phyloP scores from a whole-genome alignment of 2,888 invertebrate species.

The Drosophila siamana region DNA sequence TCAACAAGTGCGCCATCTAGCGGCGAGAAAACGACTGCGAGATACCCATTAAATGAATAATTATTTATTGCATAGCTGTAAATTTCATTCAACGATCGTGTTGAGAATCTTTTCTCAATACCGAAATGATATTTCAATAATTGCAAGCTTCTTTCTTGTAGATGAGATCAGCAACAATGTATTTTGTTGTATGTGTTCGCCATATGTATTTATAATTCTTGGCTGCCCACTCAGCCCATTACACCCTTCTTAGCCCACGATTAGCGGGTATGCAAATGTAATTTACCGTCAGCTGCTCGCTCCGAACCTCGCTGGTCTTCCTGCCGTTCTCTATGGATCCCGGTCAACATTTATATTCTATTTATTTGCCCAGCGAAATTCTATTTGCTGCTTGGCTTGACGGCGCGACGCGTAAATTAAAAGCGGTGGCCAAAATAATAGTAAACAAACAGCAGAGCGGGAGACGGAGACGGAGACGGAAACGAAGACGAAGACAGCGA shows the following conservation, averaged over 20 bases:
- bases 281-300: slow-evolving; percentile 56
- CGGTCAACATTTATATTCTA: slow-evolving; percentile 53
- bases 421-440: slow-evolving; percentile 68
- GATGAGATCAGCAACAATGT: too few relatives aligned
- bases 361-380: slow-evolving; percentile 66
- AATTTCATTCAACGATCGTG: too few relatives aligned
- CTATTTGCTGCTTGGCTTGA: slow-evolving; percentile 76
- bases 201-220: background rate
- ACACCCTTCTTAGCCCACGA: background rate
- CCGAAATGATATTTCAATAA: too few relatives aligned
- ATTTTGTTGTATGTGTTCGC: too few relatives aligned
- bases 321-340: background rate
- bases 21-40: background rate
- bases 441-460: slow-evolving; percentile 55
- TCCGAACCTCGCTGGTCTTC: background rate
- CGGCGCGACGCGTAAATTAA: slow-evolving; percentile 61
- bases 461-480: background rate
- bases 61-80: too few relatives aligned
- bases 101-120: too few relatives aligned
- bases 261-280: slow-evolving; percentile 46
- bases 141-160: too few relatives aligned
- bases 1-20: slow-evolving; percentile 11
- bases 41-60: too few relatives aligned
- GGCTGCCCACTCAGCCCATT: background rate
- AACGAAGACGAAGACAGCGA: slow-evolving; percentile 6